Evolutionary conservation across 1,140 invertebrate species (phyloP), one percentile per base, ranked within the genome.

Genomic region (Hypsibius dujardini): DNA sequence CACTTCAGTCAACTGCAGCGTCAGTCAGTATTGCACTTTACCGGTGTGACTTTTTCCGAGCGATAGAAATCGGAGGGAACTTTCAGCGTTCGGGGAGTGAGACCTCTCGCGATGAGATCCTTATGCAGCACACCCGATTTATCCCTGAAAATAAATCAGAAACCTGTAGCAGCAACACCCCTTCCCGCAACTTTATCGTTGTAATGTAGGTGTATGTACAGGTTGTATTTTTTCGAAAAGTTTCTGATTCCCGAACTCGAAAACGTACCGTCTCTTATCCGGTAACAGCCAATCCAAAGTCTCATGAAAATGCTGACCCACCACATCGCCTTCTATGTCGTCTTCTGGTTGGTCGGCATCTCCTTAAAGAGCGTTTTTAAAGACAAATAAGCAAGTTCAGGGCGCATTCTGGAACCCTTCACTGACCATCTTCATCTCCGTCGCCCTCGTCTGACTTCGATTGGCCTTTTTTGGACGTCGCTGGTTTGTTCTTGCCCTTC

Each of bases 301-400:
- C 45, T 67, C 62, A 42, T 67, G 62, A 42, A 42, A 15, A 45
- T 67, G 62, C 62, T 67, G 12, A 3, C 12, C 42, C 7, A 42
- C 62, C 7, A 67, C 42, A 15, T 67, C 62, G 7, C 42, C 62
- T 67, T 67, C 62, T 42, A 7, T 42, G 62, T 12, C 62, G 62
- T 12, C 62, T 12, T 67, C 62, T 45, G 12, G 12, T 7, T 67
- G 12, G 42, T 67, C 62, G 12, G 45, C 12, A 45, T 15, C 12
- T 28, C 28, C 28, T 28, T 28, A 28, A 28, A 28, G 28, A 28
- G 28, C 28, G 28, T 28, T 28, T 28, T 28, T 28, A 28, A 28
- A 28, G 28, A 28, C 28, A 28, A 28, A 28, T 28, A 28, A 28
- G 28, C 28, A 28, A 28, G 28, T 28, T 28, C 28, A 28, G 28